These are phyloP conservation scores for Deilephila porcellus DNA, from an alignment of 2,888 invertebrate genomes.

Conservation along the genomic window DNA sequence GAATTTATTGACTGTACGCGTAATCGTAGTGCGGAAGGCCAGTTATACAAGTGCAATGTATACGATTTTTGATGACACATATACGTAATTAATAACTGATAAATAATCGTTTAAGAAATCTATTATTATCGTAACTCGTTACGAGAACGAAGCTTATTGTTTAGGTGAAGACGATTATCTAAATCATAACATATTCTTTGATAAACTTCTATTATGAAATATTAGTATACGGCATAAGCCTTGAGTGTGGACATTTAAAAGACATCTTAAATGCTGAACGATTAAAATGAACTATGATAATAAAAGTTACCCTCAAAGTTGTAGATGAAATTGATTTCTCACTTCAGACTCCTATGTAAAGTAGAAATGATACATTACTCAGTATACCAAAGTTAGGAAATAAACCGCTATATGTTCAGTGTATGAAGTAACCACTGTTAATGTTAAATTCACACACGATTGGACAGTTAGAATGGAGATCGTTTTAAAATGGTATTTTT, in stretches of 20 bases:
- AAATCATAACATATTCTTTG: conserved; percentile 71
- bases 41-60: conserved; percentile 85
- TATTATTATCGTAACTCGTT: conserved; percentile 79
- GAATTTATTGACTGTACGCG: conserved; percentile 48
- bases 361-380: conserved; percentile 70
- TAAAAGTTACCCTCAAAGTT: conserved; percentile 79
- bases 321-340: conserved; percentile 52
- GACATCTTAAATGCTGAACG: conserved; percentile 62
- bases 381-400: conserved; percentile 85
- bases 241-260: conserved; percentile 58
- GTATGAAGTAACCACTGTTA: conserved; percentile 47
- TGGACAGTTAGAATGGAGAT: conserved; percentile 20
- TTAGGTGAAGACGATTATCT: conserved; percentile 61
- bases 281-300: conserved; percentile 67
- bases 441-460: conserved; percentile 38
- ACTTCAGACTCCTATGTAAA: conserved; percentile 58
- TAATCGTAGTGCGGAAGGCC: conserved; percentile 76
- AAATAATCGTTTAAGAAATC: conserved; percentile 77
- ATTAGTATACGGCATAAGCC: conserved; percentile 68
- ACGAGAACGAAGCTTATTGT: conserved; percentile 75
- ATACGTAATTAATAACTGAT: conserved; percentile 82
- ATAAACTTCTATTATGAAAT: conserved; percentile 65
- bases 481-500: conserved; percentile 64
- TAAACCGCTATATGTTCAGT: conserved; percentile 72
- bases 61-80: conserved; percentile 84